Evolutionary conservation across 1,140 invertebrate genomes (phyloP).

Genomic region (Diprion similis): DNA sequence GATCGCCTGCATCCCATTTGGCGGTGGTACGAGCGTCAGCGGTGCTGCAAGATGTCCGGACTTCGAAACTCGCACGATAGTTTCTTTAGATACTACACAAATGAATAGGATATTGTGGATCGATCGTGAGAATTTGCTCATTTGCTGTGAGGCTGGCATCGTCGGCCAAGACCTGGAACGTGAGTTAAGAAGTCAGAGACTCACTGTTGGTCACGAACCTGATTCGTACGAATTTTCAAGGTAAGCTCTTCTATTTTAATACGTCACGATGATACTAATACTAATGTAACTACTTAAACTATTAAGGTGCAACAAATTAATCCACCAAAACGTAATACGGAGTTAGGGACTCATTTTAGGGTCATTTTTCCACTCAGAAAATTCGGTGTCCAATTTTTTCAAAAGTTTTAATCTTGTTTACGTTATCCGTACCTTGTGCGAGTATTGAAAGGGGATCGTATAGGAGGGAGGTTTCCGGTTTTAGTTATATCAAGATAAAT

Average conservation of each 20-base stretch:
- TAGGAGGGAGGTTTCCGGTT: too few species aligned
- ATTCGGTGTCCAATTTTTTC: slow-evolving; percentile 13
- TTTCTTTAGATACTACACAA: slow-evolving; percentile 92
- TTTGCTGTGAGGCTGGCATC: slow-evolving; percentile 88
- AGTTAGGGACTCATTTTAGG: background rate
- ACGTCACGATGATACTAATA: too few species aligned
- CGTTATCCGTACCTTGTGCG: too few species aligned
- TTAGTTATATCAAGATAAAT: too few species aligned
- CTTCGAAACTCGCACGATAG: slow-evolving; percentile 82
- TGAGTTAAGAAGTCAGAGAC: slow-evolving; percentile 73
- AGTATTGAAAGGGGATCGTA: too few species aligned
- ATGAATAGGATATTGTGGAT: slow-evolving; percentile 97
- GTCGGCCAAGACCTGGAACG: slow-evolving; percentile 93
- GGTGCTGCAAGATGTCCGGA: slow-evolving; percentile 87
- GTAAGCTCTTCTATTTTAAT: slow-evolving; percentile 43
- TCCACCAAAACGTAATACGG: background rate
- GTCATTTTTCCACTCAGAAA: background rate
- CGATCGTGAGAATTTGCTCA: slow-evolving; percentile 87
- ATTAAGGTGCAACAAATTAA: too few species aligned
- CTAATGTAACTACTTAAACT: too few species aligned
- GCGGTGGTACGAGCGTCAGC: slow-evolving; percentile 96
- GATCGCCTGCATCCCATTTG: slow-evolving; percentile 93
- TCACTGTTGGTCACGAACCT: slow-evolving; percentile 92
- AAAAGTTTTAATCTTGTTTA: background rate
- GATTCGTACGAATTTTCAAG: slow-evolving; percentile 97